Evolutionary conservation across 1,140 invertebrate species (phyloP).

Genomic region (Drosophila arawakana): DNA sequence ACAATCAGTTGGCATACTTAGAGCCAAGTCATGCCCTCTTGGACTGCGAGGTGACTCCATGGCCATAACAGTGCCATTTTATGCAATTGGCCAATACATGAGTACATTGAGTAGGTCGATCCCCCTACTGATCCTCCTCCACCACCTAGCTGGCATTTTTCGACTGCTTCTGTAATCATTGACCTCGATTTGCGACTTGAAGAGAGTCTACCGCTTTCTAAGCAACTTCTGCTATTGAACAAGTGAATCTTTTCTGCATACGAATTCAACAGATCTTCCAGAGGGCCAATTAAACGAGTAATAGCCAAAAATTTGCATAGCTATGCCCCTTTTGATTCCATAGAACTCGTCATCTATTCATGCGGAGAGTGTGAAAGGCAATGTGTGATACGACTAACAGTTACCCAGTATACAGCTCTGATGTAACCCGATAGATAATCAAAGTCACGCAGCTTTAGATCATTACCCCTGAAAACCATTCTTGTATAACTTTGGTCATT

Average conservation of each 20-base stretch:
- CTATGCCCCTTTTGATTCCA: background rate
- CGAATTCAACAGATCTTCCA: constrained; percentile 10
- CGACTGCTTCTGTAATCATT: constrained; percentile 34
- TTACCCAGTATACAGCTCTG: too few relatives aligned
- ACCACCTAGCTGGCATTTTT: background rate
- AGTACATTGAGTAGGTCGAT: constrained; percentile 15
- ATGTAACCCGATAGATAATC: too few relatives aligned
- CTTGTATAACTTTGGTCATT: too few relatives aligned
- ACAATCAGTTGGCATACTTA: constrained; percentile 32
- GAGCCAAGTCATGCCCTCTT: constrained; percentile 27
- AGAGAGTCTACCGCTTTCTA: constrained; percentile 20
- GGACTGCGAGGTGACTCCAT: background rate
- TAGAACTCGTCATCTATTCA: constrained; percentile 1
- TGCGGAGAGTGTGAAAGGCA: background rate
- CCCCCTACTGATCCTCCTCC: background rate
- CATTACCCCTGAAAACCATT: too few relatives aligned
- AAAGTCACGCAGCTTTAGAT: too few relatives aligned
- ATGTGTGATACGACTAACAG: too few relatives aligned
- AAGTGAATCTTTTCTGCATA: constrained; percentile 32
- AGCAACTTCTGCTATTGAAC: constrained; percentile 19
- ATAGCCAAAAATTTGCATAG: constrained; percentile 15
- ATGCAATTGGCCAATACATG: constrained; percentile 13
- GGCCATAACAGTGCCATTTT: constrained; percentile 4
- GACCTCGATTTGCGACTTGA: constrained; percentile 18
- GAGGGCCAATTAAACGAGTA: constrained; percentile 6